phyloP scores from a whole-genome alignment of 2,113 vertebrate species.

The Mirounga angustirostris region DNA sequence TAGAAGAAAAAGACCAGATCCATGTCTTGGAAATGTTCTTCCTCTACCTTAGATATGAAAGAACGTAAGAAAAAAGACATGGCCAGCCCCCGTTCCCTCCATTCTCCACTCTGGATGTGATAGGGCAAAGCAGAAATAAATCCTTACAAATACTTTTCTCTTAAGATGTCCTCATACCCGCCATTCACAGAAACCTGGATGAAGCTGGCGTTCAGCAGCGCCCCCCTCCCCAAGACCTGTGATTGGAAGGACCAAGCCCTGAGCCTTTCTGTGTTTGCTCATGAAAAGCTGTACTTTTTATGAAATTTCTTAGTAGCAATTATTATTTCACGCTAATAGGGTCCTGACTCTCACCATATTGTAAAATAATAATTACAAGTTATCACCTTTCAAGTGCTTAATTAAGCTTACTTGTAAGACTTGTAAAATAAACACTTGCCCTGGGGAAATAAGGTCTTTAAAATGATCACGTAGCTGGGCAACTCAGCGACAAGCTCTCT shows the following conservation, averaged over 20 bases:
- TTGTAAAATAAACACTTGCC: neutral
- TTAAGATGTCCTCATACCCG: neutral
- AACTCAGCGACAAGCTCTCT: too few relatives aligned
- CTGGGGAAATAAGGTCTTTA: neutral
- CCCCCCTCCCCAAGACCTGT: neutral
- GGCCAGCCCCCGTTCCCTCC: too few relatives aligned
- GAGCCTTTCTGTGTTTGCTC: neutral
- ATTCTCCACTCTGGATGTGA: neutral
- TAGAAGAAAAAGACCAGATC: neutral
- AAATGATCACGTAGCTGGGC: neutral
- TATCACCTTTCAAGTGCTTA: neutral
- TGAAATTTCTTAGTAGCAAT: neutral
- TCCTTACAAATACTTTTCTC: neutral
- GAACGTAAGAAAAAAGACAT: neutral
- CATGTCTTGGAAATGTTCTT: accelerated
- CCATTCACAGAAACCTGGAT: neutral
- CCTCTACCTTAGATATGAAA: neutral
- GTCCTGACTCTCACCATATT: neutral
- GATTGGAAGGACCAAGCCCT: accelerated
- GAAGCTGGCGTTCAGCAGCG: accelerated
- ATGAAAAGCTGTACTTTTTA: neutral
- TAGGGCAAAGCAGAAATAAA: neutral
- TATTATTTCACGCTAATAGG: neutral
- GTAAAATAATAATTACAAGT: neutral
- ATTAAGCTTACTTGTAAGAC: neutral